phyloP scores from a whole-genome alignment of 2,797 vertebrate genomes.

The Molossus alvarezi region DNA sequence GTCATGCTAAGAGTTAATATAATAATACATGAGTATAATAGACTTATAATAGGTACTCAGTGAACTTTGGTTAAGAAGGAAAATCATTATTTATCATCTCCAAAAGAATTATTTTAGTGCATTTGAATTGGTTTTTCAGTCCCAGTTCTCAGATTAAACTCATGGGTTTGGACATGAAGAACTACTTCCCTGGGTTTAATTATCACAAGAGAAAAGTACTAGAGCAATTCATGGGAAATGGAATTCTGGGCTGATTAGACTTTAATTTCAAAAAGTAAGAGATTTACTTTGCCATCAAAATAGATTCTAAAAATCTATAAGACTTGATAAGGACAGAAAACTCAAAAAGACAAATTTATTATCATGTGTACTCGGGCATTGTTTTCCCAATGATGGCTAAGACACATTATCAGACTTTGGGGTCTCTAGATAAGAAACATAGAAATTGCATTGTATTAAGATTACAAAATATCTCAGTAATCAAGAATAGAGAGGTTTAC shows the following conservation, averaged over 20 bases:
- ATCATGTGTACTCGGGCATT: background rate
- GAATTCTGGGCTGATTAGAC: background rate
- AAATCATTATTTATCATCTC: slow-evolving; percentile 24
- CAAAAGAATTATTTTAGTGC: slow-evolving; percentile 60
- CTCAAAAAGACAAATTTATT: slow-evolving; percentile 7
- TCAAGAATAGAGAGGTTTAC: background rate
- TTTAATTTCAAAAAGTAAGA: slow-evolving; percentile 61
- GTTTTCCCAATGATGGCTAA: slow-evolving; percentile 25
- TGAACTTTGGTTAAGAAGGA: slow-evolving; percentile 47
- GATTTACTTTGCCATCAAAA: background rate
- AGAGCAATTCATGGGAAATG: background rate
- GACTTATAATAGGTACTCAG: background rate
- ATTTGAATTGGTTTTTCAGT: slow-evolving; percentile 13
- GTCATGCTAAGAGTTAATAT: slow-evolving; percentile 26
- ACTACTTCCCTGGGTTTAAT: slow-evolving; percentile 50
- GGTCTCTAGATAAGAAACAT: background rate
- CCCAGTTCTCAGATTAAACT: slow-evolving; percentile 58
- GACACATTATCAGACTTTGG: background rate
- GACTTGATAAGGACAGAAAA: slow-evolving; percentile 17
- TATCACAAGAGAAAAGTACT: background rate
- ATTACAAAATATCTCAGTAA: background rate
- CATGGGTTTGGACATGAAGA: slow-evolving; percentile 43
- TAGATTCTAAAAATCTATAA: background rate
- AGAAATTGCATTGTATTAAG: slow-evolving; percentile 4
- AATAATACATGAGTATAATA: background rate